Conservation (phyloP, 2,797 vertebrate genomes). For the Lepidocolaptes lacrymiger region DNA sequence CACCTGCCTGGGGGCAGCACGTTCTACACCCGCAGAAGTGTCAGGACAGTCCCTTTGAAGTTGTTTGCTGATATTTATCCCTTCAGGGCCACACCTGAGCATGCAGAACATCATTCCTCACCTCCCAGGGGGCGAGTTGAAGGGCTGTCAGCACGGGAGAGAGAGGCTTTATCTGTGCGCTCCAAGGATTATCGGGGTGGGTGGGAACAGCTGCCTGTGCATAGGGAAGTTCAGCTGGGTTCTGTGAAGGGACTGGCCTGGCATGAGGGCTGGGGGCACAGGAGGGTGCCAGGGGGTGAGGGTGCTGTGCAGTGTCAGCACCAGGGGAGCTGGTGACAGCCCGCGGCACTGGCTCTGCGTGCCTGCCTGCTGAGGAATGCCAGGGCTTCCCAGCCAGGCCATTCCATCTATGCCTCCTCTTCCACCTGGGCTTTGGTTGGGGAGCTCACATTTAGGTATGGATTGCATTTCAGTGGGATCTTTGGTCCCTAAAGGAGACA, state of each 20-base stretch:
- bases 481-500: neutral
- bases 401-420: accelerated
- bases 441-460: accelerated
- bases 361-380: neutral
- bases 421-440: neutral
- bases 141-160: neutral
- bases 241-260: neutral
- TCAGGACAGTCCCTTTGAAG: accelerated
- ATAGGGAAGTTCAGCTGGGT: accelerated
- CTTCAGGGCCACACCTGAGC: neutral
- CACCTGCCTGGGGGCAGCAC: accelerated
- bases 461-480: neutral
- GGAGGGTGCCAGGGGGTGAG: no score
- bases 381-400: neutral
- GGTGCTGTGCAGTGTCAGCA: accelerated
- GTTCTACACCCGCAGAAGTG: no score
- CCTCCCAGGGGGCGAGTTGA: neutral
- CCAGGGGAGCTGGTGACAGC: accelerated
- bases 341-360: accelerated
- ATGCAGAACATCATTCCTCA: neutral
- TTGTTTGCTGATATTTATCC: neutral
- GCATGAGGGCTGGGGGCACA: neutral
- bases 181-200: accelerated
- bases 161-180: neutral
- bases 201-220: neutral